Percentiles rank a stretch among this genome's conserved stretches.
phyloP scores from a whole-genome alignment of 2,888 invertebrate species.

The Sphaerophoria rueppellii region DNA sequence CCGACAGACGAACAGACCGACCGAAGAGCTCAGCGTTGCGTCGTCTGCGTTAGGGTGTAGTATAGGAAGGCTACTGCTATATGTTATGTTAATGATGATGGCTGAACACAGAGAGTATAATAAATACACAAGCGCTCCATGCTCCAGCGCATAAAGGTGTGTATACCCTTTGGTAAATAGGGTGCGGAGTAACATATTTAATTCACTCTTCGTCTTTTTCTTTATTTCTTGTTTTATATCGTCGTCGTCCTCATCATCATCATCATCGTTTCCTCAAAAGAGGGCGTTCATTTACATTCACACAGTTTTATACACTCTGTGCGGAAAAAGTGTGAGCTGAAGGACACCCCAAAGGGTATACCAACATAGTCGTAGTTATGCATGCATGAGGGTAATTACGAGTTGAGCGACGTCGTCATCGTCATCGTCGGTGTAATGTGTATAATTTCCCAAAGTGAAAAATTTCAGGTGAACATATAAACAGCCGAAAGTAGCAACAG shows the following conservation, averaged over 20 bases:
- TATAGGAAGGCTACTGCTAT: slow-evolving; percentile 49
- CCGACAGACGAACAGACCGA: too few species aligned
- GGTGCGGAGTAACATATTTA: slow-evolving; percentile 57
- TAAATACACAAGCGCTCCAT: slow-evolving; percentile 6
- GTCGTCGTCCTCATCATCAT: not conserved
- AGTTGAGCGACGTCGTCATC: slow-evolving; percentile 17
- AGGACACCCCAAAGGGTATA: slow-evolving; percentile 59
- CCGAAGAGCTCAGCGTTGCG: too few species aligned
- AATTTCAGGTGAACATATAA: slow-evolving; percentile 65
- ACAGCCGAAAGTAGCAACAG: slow-evolving; percentile 36
- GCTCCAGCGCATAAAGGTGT: slow-evolving; percentile 48
- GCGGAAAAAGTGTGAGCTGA: slow-evolving; percentile 54
- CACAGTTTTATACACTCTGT: slow-evolving; percentile 1
- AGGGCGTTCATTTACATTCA: slow-evolving; percentile 29
- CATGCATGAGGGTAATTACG: slow-evolving; percentile 61
- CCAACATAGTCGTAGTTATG: not conserved
- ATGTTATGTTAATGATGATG: slow-evolving; percentile 71
- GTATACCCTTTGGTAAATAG: slow-evolving; percentile 46
- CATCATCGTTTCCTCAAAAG: slow-evolving; percentile 20
- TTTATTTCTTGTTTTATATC: not conserved
- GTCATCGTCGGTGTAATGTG: slow-evolving; percentile 49
- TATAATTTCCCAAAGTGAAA: slow-evolving; percentile 73
- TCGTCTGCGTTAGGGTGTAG: not conserved
- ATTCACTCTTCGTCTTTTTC: slow-evolving; percentile 41
- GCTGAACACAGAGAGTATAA: slow-evolving; percentile 63